phyloP scores from a whole-genome alignment of 2,113 vertebrate genomes.

The Ictalurus furcatus region DNA sequence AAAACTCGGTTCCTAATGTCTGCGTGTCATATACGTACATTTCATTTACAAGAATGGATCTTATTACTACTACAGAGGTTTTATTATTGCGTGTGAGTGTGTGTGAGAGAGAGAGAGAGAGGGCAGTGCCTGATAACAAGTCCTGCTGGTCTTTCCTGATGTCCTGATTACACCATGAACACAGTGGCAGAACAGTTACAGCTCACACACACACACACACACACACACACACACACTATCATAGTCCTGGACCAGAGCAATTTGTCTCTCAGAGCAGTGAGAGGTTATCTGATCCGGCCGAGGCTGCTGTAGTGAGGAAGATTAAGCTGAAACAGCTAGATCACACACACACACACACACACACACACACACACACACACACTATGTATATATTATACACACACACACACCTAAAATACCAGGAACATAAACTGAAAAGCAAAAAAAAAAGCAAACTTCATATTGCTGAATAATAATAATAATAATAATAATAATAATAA shows the following conservation, averaged over 20 bases:
- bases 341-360: not conserved
- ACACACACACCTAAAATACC: not conserved
- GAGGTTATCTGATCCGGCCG: conserved; percentile 14
- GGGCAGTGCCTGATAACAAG: too few relatives aligned
- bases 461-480: not conserved
- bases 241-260: not conserved
- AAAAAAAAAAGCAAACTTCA: not conserved
- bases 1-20: too few relatives aligned
- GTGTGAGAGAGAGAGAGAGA: too few relatives aligned
- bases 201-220: not conserved
- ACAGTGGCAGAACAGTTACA: too few relatives aligned
- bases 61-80: too few relatives aligned
- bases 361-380: not conserved
- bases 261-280: conserved; percentile 35
- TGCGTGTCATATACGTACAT: too few relatives aligned
- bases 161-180: too few relatives aligned
- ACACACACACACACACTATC: not conserved
- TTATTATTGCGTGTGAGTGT: too few relatives aligned
- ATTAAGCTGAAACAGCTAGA: not conserved
- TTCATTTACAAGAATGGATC: too few relatives aligned
- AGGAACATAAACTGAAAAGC: not conserved
- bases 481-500: too few relatives aligned
- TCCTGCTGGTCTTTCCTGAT: too few relatives aligned
- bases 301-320: conserved; percentile 13
- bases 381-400: not conserved